phyloP scores from a whole-genome alignment of 1,140 invertebrate genomes.

The Neodiprion virginianus region DNA sequence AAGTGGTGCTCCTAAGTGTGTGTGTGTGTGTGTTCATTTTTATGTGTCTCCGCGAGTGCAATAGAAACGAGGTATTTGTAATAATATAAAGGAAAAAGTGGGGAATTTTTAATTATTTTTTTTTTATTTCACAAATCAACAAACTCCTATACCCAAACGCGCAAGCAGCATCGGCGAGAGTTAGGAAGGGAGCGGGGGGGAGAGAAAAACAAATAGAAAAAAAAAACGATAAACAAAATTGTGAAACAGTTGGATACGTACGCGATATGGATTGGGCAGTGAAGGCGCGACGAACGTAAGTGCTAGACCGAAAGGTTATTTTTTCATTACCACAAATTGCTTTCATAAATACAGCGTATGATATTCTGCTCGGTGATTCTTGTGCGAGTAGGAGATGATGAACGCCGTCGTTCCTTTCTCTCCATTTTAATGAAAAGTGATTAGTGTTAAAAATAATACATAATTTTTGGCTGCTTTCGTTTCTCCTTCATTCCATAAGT shows the following conservation, averaged over 20 bases:
- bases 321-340: not conserved
- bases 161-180: constrained; percentile 11
- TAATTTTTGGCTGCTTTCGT: too few species aligned
- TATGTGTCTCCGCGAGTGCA: constrained; percentile 41
- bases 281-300: constrained; percentile 60
- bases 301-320: constrained; percentile 38
- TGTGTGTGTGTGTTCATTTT: constrained; percentile 10
- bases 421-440: too few species aligned
- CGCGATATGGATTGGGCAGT: constrained; percentile 61
- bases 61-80: constrained; percentile 10
- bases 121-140: not conserved
- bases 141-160: constrained; percentile 14
- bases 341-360: not conserved
- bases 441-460: too few species aligned
- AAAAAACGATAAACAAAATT: constrained; percentile 27
- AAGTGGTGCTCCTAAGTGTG: not conserved
- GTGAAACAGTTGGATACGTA: constrained; percentile 52
- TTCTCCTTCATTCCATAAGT: too few species aligned
- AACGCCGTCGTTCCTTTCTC: too few species aligned
- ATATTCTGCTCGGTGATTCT: too few species aligned
- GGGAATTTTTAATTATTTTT: not conserved
- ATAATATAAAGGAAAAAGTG: not conserved
- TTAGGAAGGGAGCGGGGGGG: constrained; percentile 10
- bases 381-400: too few species aligned
- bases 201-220: constrained; percentile 22